A percentile compares a stretch with the other conserved stretches of the same genome.
phyloP scores from a whole-genome alignment of 2,797 vertebrate genomes.

The Trichosurus vulpecula region DNA sequence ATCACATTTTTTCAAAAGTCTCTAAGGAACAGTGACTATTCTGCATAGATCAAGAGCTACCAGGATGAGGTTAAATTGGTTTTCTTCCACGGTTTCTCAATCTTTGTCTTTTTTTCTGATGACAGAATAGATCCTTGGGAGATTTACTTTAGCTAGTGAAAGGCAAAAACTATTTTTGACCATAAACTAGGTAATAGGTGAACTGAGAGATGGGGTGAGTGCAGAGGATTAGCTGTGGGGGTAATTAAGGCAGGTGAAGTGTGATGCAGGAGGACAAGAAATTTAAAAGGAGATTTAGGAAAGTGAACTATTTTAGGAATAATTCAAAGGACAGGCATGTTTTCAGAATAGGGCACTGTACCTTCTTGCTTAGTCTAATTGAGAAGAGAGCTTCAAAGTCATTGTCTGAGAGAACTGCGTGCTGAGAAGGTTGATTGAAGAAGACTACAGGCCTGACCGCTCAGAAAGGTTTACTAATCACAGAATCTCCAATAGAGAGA shows the following conservation, averaged over 20 bases:
- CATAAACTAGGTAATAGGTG: background rate
- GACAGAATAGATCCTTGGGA: background rate
- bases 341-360: background rate
- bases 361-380: background rate
- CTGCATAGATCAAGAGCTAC: background rate
- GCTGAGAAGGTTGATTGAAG: background rate
- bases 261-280: background rate
- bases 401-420: background rate
- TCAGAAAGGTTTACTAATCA: background rate
- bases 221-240: background rate
- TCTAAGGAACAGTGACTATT: background rate
- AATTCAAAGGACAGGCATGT: background rate
- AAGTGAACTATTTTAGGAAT: background rate
- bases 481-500: background rate
- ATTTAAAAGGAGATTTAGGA: background rate
- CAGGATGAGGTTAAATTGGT: background rate
- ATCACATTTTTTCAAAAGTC: background rate
- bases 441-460: background rate
- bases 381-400: background rate
- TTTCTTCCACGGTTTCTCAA: background rate
- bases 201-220: background rate
- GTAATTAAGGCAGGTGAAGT: background rate
- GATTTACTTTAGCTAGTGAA: background rate
- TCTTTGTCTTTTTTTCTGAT: background rate
- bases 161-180: background rate